Base-by-base conservation (phyloP, 2,888 invertebrate species). In the Spodoptera littoralis region DNA sequence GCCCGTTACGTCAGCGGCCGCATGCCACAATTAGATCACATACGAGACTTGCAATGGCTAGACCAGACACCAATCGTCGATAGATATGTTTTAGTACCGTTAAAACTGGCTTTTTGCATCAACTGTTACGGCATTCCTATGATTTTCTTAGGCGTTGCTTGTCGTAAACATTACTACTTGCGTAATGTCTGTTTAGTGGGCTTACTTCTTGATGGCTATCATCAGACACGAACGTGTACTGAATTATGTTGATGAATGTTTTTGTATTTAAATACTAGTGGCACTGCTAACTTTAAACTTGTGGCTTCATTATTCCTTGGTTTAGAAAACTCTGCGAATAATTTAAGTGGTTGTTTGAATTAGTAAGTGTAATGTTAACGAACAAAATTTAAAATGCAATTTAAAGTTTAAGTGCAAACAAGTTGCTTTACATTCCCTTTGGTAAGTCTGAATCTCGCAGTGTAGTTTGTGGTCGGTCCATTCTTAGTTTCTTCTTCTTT, bases 11-110 rank as follows among this genome's bases (percentile, higher is more conserved):
- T 92, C 92, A 93, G 89, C 84, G 82, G 81, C 84, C 84, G 88
- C 88, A 88, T 83, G 89, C 92, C 92, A 88, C 93, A 92, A 93
- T 93, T 93, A 94, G 92, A 93, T 90, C 92, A 92, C 89, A 90
- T 86, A 85, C 87, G 83, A 90, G 88, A 85, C 90, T 90, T 78
- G 88, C 86, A 86, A 85, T 89, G 85, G 87, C 88, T 91, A 91
- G 89, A 88, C 89, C 84, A 90, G 90, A 89, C 89, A 85, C 86
- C 87, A 88, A 87, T 89, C 83, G 85, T 76, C 84, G 81, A 86
- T 84, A 84, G 81, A 88, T 86, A 90, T 89, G 88, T 90, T 90
- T 90, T 85, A 88, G 86, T 90, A 89, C 93, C 92, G 92, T 93
- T 93, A 92, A 89, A 87, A 89, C 86, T 84, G 71, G 86, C 86